Conservation (phyloP, 2,888 invertebrate genomes). For the Harpagoxenus sublaevis region DNA sequence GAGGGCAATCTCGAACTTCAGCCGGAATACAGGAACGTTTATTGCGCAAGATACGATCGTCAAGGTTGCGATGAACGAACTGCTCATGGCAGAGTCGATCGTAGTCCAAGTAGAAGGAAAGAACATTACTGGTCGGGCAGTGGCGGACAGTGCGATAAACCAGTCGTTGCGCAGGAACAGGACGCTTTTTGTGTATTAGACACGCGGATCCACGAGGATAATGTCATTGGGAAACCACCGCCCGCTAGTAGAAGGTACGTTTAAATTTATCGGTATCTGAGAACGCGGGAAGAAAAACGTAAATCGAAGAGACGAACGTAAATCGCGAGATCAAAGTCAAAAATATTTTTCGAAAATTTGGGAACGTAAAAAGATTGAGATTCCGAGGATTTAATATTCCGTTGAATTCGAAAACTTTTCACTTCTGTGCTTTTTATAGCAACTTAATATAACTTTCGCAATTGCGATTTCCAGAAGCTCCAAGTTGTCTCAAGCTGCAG, state of each 20-base stretch:
- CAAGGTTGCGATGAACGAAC: conserved; percentile 66
- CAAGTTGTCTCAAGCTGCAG: conserved; percentile 73
- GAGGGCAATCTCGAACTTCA: conserved; percentile 85
- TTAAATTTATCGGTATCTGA: background rate
- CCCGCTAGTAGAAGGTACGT: conserved; percentile 79
- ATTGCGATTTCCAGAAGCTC: conserved; percentile 72
- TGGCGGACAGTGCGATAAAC: conserved; percentile 77
- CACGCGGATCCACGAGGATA: conserved; percentile 82
- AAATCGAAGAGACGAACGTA: too few species aligned
- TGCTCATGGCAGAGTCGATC: conserved; percentile 75
- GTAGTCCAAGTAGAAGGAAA: conserved; percentile 78
- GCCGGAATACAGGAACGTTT: conserved; percentile 87
- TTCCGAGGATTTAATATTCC: background rate
- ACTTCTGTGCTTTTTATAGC: background rate
- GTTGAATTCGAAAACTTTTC: background rate
- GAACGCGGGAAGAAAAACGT: background rate
- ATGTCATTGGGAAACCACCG: conserved; percentile 81
- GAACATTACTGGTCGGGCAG: conserved; percentile 81
- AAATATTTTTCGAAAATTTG: background rate
- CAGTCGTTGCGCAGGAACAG: conserved; percentile 79
- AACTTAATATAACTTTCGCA: background rate
- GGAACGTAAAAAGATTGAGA: background rate
- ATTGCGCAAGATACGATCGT: conserved; percentile 74
- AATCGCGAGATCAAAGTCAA: background rate
- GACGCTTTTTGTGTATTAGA: conserved; percentile 82